Conservation (phyloP, 2,888 invertebrate genomes). For the Lasioglossum marginatum region DNA sequence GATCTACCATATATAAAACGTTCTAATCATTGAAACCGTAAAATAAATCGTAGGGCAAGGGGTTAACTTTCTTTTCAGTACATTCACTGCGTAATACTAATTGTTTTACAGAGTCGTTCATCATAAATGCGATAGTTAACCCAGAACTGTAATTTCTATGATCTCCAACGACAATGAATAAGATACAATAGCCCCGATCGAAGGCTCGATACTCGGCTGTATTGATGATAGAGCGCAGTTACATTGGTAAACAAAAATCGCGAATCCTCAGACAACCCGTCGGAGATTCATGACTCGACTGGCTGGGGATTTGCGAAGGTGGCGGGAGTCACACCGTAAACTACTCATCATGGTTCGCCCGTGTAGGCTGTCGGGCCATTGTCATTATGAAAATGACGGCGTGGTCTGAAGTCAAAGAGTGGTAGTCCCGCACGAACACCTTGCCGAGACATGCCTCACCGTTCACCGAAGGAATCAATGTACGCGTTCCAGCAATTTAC, state of each 20-base stretch:
- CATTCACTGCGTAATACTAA: not conserved
- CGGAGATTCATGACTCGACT: conserved; percentile 49
- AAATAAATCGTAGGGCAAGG: no score
- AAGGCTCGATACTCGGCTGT: not conserved
- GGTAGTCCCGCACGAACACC: conserved; percentile 61
- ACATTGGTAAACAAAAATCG: conserved; percentile 17
- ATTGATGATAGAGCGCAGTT: not conserved
- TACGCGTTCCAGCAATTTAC: conserved; percentile 14
- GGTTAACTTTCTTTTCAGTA: not conserved
- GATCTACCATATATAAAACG: no score
- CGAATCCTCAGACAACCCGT: conserved; percentile 22
- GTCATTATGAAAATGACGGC: conserved; percentile 76
- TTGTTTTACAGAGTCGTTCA: not conserved
- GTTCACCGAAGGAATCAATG: conserved; percentile 16
- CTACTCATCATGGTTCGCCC: conserved; percentile 72
- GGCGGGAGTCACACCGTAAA: conserved; percentile 70
- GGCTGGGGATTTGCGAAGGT: conserved; percentile 74
- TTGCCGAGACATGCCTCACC: conserved; percentile 38
- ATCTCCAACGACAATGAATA: not conserved
- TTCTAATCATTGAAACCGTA: no score
- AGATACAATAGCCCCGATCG: not conserved
- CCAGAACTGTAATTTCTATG: not conserved
- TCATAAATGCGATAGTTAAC: not conserved
- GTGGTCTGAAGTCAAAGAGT: conserved; percentile 67
- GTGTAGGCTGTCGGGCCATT: conserved; percentile 71